Evolutionary conservation across 2,888 invertebrate genomes (phyloP), one percentile per base, ranked within the genome.

Genomic region (Ectemnius lituratus): DNA sequence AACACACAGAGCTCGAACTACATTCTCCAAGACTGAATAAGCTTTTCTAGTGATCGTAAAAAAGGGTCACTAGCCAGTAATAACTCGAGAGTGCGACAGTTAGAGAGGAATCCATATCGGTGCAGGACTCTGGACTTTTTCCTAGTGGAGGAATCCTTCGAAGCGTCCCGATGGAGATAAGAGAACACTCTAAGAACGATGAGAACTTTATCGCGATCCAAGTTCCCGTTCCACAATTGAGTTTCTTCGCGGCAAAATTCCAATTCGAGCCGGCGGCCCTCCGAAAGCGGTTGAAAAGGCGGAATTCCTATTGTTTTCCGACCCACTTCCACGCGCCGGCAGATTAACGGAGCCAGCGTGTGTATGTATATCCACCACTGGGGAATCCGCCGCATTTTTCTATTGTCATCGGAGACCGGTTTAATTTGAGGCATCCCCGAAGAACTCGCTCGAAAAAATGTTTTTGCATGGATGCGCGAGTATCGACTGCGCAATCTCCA

Each of bases 341-440:
- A 87, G 87, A 88, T 88, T 88, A 88, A 88, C 86, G 83, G 84
- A 82, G 81, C 69, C 75, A 78, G 76, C 79, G 78, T 79, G 76
- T 75, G 78, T 82, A 73, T 76, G 78, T 82, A 74, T 82, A 83
- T 80, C 78, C 73, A 75, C 73, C 79, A 79, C 79, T 80, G 86
- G 85, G 81, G 77, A 71, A 59, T 64, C 65, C 64, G 78, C 78
- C 75, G 84, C 81, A 74, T 81, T 87, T 86, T 86, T 85, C 52
- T 47, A n/a, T 61, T 64, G 76, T 78, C 76, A 58, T 47, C 59
- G 27, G 28, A 72, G 76, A 77, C 77, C 67, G 76, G 61, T 65
- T 71, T 77, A 78, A 78, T 76, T 78, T 67, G 67, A 70, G 76
- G 73, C 77, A 69, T 76, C 72, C 72, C 65, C 59, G 52, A 73